phyloP scores from a whole-genome alignment of 1,140 invertebrate genomes.

The Cephus cinctus region DNA sequence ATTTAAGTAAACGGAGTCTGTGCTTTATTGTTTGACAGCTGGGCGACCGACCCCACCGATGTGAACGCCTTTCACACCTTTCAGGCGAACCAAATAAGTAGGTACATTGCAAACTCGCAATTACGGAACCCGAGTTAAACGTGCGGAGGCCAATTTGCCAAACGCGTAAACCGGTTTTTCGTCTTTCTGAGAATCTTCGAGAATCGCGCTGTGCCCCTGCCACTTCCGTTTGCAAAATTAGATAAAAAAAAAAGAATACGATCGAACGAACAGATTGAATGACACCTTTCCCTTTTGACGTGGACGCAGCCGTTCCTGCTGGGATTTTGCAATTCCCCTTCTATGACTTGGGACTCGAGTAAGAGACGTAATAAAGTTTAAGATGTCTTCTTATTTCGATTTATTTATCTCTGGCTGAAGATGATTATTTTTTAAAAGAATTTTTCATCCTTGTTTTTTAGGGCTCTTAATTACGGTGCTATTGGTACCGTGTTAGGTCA shows the following conservation, averaged over 20 bases:
- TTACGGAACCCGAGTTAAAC: too few relatives aligned
- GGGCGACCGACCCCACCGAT: conserved; percentile 69
- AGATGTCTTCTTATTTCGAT: background rate
- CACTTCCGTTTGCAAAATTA: too few relatives aligned
- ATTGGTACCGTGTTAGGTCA: conserved; percentile 80
- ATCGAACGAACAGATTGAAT: conserved; percentile 14
- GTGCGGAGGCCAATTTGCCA: too few relatives aligned
- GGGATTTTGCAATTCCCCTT: conserved; percentile 75
- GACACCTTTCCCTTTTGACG: conserved; percentile 25
- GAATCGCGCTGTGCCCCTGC: too few relatives aligned
- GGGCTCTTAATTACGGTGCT: conserved; percentile 80
- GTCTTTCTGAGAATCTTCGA: too few relatives aligned
- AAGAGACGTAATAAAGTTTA: conserved; percentile 25
- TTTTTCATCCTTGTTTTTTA: conserved; percentile 42
- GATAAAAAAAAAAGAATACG: conserved; percentile 8
- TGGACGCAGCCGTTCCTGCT: conserved; percentile 69
- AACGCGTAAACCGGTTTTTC: too few relatives aligned
- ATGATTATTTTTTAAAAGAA: background rate
- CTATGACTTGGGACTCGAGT: conserved; percentile 53
- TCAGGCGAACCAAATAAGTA: conserved; percentile 75
- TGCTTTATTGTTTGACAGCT: conserved; percentile 51
- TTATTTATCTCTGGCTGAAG: background rate
- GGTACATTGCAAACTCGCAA: too few relatives aligned
- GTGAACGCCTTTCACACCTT: conserved; percentile 76
- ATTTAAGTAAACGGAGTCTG: too few relatives aligned